Evolutionary conservation across 2,113 vertebrate species (phyloP), one percentile per base, ranked within the genome.

Genomic region (Hyla sarda): DNA sequence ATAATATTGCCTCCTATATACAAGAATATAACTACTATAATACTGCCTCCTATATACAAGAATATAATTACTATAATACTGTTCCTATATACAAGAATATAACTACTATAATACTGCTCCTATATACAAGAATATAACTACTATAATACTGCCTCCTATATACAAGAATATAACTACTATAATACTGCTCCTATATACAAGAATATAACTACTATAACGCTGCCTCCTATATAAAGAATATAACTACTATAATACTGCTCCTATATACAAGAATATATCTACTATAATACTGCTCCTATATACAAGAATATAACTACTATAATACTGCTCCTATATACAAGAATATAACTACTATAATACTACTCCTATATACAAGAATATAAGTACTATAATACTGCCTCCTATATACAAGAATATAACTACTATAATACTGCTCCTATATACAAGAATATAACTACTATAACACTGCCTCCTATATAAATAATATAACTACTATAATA

Each of bases 381-480:
- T 62, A 28, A 62, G 8, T 62, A 62, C 58, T 62, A 58, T 62
- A 62, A 62, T 62, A 28, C 58, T 62, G n/a, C n/a, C 58, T 28
- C 58, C 58, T 62, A 62, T 62, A 23, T 62, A 62, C 21, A 58
- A n/a, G 25, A 62, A 62, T 62, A 62, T 62, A 62, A 62, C n/a
- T 62, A 28, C n/a, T 58, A 58, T 58, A 60, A 60, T 25, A 60
- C 56, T 60, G 8, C 56, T 60, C 23, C 56, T 60, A 60, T 60
- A 5, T 60, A 25, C 56, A 60, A 25, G 56, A 60, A 60, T 60
- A 60, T n/a, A 60, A 60, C 56, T 60, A 41, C 41, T 41, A 41
- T 41, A 41, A 41, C 8, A 41, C 41, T 41, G 41, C 41, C 8
- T n/a, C n/a, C 10, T 62, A 62, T 62, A 41, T 62, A 62, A 62